Evolutionary conservation across 2,797 vertebrate genomes (phyloP).

Genomic region (Mus spretus): DNA sequence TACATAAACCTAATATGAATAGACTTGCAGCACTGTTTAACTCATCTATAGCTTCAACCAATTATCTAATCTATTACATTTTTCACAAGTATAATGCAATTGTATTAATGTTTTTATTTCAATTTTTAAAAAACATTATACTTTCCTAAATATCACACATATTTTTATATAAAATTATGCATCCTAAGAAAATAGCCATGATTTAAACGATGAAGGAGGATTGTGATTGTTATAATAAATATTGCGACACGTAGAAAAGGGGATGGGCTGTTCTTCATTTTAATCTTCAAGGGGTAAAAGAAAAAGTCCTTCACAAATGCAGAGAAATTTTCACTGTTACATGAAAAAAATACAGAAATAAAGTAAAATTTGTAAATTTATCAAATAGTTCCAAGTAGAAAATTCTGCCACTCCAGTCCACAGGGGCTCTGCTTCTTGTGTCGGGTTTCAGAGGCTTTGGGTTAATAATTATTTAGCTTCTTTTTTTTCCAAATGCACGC

Average conservation of each 20-base stretch:
- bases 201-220: not conserved
- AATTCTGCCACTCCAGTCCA: not conserved
- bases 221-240: not conserved
- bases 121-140: not conserved
- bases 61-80: not conserved
- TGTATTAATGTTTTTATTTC: not conserved
- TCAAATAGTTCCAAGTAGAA: not conserved
- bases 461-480: not conserved
- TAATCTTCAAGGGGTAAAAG: too few species aligned
- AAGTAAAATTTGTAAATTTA: not conserved
- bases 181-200: too few species aligned
- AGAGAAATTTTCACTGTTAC: not conserved
- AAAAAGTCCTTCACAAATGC: not conserved
- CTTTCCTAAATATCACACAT: not conserved
- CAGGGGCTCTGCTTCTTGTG: not conserved
- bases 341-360: not conserved
- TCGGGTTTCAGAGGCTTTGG: not conserved
- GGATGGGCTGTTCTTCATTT: not conserved
- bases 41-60: not conserved
- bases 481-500: too few species aligned
- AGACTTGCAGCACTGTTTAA: not conserved
- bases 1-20: not conserved
- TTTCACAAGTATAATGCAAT: not conserved
- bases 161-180: not conserved
- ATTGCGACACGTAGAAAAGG: not conserved